Conservation (phyloP, 2,113 vertebrate species). For the Dolichallabes microphthalmus region DNA sequence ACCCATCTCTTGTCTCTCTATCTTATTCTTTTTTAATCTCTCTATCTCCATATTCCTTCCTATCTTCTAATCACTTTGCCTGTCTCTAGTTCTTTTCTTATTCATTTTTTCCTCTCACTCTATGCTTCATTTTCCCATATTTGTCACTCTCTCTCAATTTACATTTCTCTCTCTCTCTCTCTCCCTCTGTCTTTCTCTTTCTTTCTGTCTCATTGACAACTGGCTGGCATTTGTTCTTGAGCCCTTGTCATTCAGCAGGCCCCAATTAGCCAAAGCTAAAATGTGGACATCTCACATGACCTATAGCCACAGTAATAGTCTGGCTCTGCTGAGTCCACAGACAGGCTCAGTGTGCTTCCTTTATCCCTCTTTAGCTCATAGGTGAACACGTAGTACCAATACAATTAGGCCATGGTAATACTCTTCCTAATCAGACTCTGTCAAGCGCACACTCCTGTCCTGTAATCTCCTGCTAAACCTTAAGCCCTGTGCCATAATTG, state of each 20-base stretch:
- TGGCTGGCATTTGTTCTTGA: constrained; percentile 1
- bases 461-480: constrained; percentile 21
- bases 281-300: background rate
- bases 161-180: background rate
- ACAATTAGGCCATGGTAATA: constrained; percentile 42
- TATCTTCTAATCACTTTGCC: background rate
- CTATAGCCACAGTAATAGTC: background rate
- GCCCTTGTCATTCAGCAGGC: background rate
- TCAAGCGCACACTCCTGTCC: constrained; percentile 5
- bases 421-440: constrained; percentile 29
- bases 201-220: background rate
- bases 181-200: background rate
- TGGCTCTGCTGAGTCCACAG: background rate
- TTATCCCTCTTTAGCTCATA: background rate
- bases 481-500: constrained; percentile 22
- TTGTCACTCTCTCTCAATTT: background rate
- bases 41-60: background rate
- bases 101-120: background rate
- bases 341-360: background rate
- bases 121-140: background rate
- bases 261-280: background rate
- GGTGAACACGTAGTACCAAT: background rate
- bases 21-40: background rate
- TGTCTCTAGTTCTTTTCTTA: background rate
- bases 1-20: background rate